These are phyloP conservation scores for Nezara viridula DNA, from an alignment of 2,888 invertebrate species.

Conservation along the genomic window DNA sequence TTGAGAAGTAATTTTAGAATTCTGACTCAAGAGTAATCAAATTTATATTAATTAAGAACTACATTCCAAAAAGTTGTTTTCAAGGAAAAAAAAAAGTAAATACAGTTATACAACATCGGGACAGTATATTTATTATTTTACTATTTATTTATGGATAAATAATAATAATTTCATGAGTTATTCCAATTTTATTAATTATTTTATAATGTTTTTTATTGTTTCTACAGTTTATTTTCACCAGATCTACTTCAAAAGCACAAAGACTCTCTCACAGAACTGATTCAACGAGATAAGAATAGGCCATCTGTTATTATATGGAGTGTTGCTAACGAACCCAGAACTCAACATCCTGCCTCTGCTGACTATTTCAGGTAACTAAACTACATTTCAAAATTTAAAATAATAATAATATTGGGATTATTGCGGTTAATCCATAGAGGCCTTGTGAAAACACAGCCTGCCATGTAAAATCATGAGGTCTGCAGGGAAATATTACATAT, in stretches of 20 bases:
- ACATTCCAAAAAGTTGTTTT: too few relatives aligned
- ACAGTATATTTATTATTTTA: background rate
- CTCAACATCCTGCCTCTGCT: constrained; percentile 78
- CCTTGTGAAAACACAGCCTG: too few relatives aligned
- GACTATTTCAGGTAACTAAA: constrained; percentile 82
- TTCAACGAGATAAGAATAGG: constrained; percentile 93
- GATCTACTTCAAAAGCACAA: constrained; percentile 84
- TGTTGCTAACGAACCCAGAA: constrained; percentile 93
- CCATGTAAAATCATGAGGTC: too few relatives aligned
- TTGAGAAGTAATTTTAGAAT: too few relatives aligned
- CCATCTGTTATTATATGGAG: constrained; percentile 98
- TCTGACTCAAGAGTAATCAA: too few relatives aligned
- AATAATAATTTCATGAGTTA: background rate
- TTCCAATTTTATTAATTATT: background rate
- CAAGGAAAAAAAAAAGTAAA: too few relatives aligned
- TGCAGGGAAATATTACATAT: too few relatives aligned
- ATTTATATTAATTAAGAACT: too few relatives aligned
- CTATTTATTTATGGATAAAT: background rate
- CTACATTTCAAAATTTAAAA: constrained; percentile 10
- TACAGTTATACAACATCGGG: too few relatives aligned
- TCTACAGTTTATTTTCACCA: constrained; percentile 77
- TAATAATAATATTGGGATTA: background rate
- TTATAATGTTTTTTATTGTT: background rate
- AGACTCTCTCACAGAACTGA: constrained; percentile 86
- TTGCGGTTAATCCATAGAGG: too few relatives aligned